Evolutionary conservation across 2,113 vertebrate genomes (phyloP).

Genomic region (Tapirus terrestris): DNA sequence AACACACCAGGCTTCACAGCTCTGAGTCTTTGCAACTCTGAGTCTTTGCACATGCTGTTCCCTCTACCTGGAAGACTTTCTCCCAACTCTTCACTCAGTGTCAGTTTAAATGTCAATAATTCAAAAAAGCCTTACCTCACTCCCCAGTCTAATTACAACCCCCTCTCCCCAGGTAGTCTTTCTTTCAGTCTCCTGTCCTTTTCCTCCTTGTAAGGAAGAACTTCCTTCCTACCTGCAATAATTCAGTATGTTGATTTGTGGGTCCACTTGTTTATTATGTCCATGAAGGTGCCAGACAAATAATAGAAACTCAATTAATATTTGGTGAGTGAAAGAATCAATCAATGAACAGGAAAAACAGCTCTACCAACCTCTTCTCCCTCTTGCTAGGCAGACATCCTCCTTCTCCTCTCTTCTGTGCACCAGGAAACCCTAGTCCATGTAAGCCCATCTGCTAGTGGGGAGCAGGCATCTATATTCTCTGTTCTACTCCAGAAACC

Average conservation of each 20-base stretch:
- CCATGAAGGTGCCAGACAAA: not conserved
- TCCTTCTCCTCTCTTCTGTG: not conserved
- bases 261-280: not conserved
- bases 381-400: not conserved
- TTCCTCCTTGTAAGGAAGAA: not conserved
- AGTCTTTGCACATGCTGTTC: not conserved
- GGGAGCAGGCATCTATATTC: not conserved
- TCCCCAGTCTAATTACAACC: not conserved
- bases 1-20: not conserved
- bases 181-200: not conserved
- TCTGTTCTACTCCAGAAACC: not conserved
- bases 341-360: not conserved
- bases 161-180: not conserved
- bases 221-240: not conserved
- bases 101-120: not conserved
- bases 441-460: not conserved
- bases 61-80: not conserved
- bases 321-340: not conserved
- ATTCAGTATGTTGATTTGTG: not conserved
- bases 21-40: not conserved
- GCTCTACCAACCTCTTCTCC: not conserved
- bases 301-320: not conserved
- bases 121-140: not conserved
- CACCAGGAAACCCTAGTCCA: not conserved
- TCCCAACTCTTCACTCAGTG: not conserved